Conservation (phyloP, 2,888 invertebrate species). For the Congeria kusceri region DNA sequence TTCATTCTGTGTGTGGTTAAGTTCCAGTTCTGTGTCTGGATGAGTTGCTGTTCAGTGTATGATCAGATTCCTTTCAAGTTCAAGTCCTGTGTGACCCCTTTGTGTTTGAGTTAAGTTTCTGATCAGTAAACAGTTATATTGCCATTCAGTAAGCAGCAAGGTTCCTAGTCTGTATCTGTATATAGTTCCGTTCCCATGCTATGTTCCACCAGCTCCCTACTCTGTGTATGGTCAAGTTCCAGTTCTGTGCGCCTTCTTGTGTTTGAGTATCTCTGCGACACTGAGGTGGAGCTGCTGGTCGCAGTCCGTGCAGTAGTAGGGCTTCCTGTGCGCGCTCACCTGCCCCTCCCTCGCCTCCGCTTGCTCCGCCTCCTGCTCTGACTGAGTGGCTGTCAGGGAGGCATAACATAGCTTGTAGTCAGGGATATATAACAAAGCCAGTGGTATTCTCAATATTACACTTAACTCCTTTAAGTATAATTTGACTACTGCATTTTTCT, state of each 20-base stretch:
- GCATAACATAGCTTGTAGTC: background rate
- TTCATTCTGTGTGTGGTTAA: too few species aligned
- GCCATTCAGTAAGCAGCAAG: too few species aligned
- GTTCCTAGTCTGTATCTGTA: too few species aligned
- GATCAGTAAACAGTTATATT: too few species aligned
- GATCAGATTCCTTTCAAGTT: too few species aligned
- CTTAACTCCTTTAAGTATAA: background rate
- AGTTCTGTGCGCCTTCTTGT: slow-evolving; percentile 88
- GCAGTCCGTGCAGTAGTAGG: slow-evolving; percentile 91
- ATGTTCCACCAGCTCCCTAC: too few species aligned
- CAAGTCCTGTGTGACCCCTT: too few species aligned
- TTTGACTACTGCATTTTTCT: background rate
- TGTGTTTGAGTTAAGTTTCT: too few species aligned
- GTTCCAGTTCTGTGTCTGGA: too few species aligned
- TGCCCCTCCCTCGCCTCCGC: slow-evolving; percentile 76
- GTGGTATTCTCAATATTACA: background rate
- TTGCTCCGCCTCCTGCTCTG: slow-evolving; percentile 64
- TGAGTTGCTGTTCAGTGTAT: too few species aligned
- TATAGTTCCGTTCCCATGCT: too few species aligned
- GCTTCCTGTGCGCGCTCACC: slow-evolving; percentile 83
- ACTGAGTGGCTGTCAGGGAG: slow-evolving; percentile 62
- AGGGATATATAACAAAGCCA: background rate
- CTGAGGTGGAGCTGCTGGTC: slow-evolving; percentile 89
- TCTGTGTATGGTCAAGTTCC: background rate
- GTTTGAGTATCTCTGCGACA: slow-evolving; percentile 93